phyloP scores from a whole-genome alignment of 2,888 invertebrate species.

The Spilarctia lutea region DNA sequence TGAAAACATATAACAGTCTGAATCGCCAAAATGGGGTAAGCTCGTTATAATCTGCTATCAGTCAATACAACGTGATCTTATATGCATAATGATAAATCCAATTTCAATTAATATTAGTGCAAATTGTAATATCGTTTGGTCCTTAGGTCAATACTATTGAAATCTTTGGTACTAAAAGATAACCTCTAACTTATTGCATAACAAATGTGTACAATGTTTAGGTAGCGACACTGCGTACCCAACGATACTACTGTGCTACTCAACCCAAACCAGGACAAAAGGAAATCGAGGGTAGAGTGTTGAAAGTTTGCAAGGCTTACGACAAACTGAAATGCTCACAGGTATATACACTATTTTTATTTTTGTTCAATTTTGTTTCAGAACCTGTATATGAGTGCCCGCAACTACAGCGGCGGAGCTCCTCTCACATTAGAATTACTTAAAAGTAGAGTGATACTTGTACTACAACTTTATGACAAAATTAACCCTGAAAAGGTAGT shows the following conservation, averaged over 20 bases:
- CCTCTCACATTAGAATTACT: constrained; percentile 94
- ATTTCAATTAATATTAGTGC: neutral
- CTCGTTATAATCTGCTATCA: constrained; percentile 38
- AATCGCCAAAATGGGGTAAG: constrained; percentile 76
- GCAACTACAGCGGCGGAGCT: constrained; percentile 91
- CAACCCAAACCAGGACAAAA: constrained; percentile 86
- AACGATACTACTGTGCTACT: constrained; percentile 69
- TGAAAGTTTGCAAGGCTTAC: constrained; percentile 95
- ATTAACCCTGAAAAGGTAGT: constrained; percentile 96
- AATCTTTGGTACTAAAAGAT: constrained; percentile 49
- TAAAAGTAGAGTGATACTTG: constrained; percentile 96
- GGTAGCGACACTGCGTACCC: constrained; percentile 71
- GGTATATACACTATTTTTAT: constrained; percentile 87
- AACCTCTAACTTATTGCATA: constrained; percentile 85
- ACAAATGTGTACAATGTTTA: constrained; percentile 84
- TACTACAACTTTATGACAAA: constrained; percentile 99
- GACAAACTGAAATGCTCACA: constrained; percentile 95
- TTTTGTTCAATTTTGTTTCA: constrained; percentile 83
- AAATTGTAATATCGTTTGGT: neutral
- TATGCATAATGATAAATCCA: constrained; percentile 10
- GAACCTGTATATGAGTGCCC: constrained; percentile 88
- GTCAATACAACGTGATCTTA: constrained; percentile 59
- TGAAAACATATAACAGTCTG: constrained; percentile 61
- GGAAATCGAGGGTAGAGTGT: constrained; percentile 92
- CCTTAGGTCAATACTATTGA: neutral